phyloP scores from a whole-genome alignment of 1,140 invertebrate species.

The Drosophila sturtevanti region DNA sequence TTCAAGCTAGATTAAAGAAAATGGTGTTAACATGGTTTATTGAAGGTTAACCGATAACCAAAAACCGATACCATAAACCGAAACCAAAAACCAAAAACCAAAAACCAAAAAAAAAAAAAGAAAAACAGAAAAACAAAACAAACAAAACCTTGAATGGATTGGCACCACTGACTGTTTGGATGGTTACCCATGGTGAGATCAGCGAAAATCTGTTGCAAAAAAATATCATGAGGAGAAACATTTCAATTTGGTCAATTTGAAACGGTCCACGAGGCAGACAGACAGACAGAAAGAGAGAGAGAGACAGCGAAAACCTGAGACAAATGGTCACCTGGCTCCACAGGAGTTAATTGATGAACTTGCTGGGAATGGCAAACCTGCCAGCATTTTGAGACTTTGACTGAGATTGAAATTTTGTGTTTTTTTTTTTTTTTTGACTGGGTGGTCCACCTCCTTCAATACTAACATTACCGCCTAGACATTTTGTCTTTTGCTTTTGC shows the following conservation, averaged over 20 bases:
- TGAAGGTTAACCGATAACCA: too few relatives aligned
- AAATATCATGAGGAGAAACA: constrained; percentile 8
- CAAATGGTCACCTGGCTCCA: constrained; percentile 38
- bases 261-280: constrained; percentile 3
- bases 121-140: too few relatives aligned
- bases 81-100: too few relatives aligned
- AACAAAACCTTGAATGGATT: not conserved
- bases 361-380: constrained; percentile 20
- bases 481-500: constrained; percentile 66
- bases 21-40: too few relatives aligned
- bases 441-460: constrained; percentile 61
- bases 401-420: not conserved
- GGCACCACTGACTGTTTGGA: not conserved
- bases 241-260: constrained; percentile 28
- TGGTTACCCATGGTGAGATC: not conserved
- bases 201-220: not conserved
- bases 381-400: not conserved
- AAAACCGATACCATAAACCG: too few relatives aligned
- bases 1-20: too few relatives aligned
- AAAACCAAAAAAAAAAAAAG: too few relatives aligned
- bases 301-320: not conserved
- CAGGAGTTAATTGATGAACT: constrained; percentile 69
- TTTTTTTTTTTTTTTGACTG: constrained; percentile 29
- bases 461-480: constrained; percentile 42
- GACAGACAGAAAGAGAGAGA: not conserved